Evolutionary conservation across 2,888 invertebrate species (phyloP).

Genomic region (Clitarchus hookeri): DNA sequence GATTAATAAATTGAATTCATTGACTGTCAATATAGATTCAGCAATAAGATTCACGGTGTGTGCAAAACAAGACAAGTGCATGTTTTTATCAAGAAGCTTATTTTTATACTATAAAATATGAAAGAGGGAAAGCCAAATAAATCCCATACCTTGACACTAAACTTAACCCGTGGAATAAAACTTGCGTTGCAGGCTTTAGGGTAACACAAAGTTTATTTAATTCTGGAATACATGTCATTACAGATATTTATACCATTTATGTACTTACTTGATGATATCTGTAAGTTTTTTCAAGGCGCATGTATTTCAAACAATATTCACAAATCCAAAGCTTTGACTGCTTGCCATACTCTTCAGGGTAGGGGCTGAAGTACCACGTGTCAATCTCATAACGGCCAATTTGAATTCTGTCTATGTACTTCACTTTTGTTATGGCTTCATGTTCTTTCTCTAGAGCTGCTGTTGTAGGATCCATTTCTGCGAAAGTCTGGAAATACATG

Average conservation of each 20-base stretch:
- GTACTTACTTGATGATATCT: slow-evolving; percentile 70
- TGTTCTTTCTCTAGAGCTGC: slow-evolving; percentile 97
- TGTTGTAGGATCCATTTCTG: slow-evolving; percentile 97
- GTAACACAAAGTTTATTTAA: neutral
- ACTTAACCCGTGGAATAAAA: no score
- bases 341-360: slow-evolving; percentile 95
- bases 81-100: no score
- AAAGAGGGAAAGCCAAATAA: no score
- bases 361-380: slow-evolving; percentile 99
- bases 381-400: slow-evolving; percentile 95
- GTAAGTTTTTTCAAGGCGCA: slow-evolving; percentile 90
- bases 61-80: no score
- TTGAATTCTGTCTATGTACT: slow-evolving; percentile 92
- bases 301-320: slow-evolving; percentile 96
- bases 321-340: slow-evolving; percentile 92
- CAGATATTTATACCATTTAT: slow-evolving; percentile 42
- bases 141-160: no score
- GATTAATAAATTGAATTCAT: no score
- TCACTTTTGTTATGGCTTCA: slow-evolving; percentile 93
- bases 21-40: no score
- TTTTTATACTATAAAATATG: no score
- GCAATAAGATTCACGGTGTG: no score
- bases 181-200: neutral
- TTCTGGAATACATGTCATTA: neutral
- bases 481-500: slow-evolving; percentile 65